Conservation (phyloP, 2,113 vertebrate species). For the Hydrolagus affinis region DNA sequence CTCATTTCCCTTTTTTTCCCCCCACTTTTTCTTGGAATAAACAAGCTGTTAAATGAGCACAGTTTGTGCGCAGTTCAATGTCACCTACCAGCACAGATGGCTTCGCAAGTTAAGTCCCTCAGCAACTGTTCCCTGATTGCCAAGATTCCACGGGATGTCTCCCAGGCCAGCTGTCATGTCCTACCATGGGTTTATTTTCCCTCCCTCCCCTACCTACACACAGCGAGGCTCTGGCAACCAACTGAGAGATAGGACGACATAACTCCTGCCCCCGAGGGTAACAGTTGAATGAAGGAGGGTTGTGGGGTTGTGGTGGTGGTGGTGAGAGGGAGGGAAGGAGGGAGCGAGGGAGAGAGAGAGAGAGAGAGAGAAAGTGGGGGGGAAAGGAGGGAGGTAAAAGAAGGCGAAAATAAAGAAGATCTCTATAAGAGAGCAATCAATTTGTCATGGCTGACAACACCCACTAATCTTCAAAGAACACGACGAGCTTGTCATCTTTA, state of each 20-base stretch:
- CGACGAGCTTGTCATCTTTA: neutral
- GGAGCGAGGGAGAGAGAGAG: no score
- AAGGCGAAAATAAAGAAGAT: neutral
- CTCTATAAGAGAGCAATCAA: constrained; percentile 26
- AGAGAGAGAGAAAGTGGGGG: no score
- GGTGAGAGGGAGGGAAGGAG: no score
- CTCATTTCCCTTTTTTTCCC: neutral
- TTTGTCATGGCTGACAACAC: constrained; percentile 28
- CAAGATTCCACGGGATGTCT: neutral
- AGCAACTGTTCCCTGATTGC: constrained; percentile 22
- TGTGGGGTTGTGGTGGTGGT: no score
- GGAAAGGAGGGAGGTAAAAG: no score
- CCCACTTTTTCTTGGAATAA: neutral
- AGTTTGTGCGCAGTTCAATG: constrained; percentile 20
- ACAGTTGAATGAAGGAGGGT: constrained; percentile 13
- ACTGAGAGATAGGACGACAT: constrained; percentile 18
- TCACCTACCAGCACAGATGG: constrained; percentile 22
- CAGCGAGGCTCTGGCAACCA: constrained; percentile 14
- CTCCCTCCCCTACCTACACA: no score
- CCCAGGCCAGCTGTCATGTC: constrained; percentile 25
- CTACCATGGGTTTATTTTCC: neutral
- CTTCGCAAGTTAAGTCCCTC: neutral
- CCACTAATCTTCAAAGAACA: constrained; percentile 7
- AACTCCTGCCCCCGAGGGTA: constrained; percentile 5
- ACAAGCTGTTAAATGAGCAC: neutral